Evolutionary conservation across 2,113 vertebrate species (phyloP), one percentile per base, ranked within the genome.

Genomic region (Formicarius rufipectus): DNA sequence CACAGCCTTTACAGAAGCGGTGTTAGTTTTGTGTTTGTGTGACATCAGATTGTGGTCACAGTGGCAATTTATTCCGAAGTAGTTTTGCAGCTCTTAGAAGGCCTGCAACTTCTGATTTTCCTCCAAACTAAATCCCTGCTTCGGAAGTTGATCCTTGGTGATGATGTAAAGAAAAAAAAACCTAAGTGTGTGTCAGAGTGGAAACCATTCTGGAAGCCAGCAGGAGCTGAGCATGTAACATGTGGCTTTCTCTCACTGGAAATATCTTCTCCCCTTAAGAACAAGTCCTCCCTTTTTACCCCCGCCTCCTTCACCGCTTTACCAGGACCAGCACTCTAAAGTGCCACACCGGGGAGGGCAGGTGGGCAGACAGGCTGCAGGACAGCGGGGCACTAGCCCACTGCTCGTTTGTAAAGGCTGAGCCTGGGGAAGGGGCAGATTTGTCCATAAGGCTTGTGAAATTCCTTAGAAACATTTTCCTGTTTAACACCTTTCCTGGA

Each of bases 371-470:
- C 33, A 27, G 47, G 16, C 52, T 20, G 37, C 76, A 47, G 11
- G 37, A 22, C 52, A 50, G 58, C 3, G 0, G 7, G 31, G 28
- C 66, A 24, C 50, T 40, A 74, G n/a, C 60, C n/a, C 23, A 1
- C 25, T 53, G 19, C 73, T 67, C 39, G 14, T 21, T 1, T 33
- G 12, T 13, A 9, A 55, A 64, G 35, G 27, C 53, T 47, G 76
- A 80, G 73, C 68, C 58, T 37, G 14, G 24, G 33, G 42, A 55
- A 69, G 21, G 33, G 30, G 25, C 25, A 67, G 14, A 59, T 22
- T 28, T 49, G 21, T n/a, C 28, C 1, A 0, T 42, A 71, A 35
- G 30, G 16, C 39, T 2, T 0, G 7, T 15, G 27, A 56, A 92
- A 33, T 39, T 52, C n/a, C 44, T 75, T 25, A 6, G 5, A 78